phyloP scores from a whole-genome alignment of 2,113 vertebrate species.

The Eolophus roseicapilla region DNA sequence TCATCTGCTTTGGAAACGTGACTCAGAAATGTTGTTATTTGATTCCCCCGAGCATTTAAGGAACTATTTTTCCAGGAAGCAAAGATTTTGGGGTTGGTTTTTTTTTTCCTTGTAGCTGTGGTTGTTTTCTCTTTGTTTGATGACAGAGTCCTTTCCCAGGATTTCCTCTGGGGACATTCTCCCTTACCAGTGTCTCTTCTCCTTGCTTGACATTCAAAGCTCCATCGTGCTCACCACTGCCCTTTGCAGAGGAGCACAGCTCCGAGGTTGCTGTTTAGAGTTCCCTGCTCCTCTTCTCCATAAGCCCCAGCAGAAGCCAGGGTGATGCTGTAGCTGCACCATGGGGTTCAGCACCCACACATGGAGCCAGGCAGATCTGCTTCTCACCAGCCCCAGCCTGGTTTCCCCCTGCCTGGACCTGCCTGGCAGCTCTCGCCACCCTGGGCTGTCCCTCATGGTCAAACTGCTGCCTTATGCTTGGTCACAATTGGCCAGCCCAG shows the following conservation, averaged over 20 bases:
- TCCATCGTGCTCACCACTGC: not conserved
- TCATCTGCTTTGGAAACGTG: slow-evolving; percentile 63
- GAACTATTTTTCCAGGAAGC: slow-evolving; percentile 68
- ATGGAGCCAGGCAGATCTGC: not conserved
- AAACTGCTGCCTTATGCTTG: not conserved
- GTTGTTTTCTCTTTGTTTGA: slow-evolving; percentile 26
- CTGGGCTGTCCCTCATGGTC: not conserved
- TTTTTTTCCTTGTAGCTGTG: not conserved
- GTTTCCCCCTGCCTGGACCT: not conserved
- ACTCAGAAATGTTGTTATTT: slow-evolving; percentile 65
- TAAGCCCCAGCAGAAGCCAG: not conserved
- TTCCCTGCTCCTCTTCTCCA: not conserved
- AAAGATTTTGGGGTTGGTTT: not conserved
- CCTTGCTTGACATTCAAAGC: accelerated
- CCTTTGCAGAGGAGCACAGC: not conserved
- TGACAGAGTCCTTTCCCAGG: slow-evolving; percentile 1
- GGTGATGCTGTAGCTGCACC: not conserved
- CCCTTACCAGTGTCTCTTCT: not conserved
- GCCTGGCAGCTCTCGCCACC: not conserved
- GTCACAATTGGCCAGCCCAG: not conserved
- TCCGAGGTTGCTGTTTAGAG: too few species aligned
- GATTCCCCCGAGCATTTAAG: slow-evolving; percentile 44
- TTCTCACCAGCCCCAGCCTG: not conserved
- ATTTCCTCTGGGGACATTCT: not conserved
- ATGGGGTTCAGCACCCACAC: accelerated